Percentiles rank a stretch among this genome's conserved stretches.
Evolutionary conservation across 1,140 invertebrate species (phyloP).

Genomic region (Panagrolaimus sp.): DNA sequence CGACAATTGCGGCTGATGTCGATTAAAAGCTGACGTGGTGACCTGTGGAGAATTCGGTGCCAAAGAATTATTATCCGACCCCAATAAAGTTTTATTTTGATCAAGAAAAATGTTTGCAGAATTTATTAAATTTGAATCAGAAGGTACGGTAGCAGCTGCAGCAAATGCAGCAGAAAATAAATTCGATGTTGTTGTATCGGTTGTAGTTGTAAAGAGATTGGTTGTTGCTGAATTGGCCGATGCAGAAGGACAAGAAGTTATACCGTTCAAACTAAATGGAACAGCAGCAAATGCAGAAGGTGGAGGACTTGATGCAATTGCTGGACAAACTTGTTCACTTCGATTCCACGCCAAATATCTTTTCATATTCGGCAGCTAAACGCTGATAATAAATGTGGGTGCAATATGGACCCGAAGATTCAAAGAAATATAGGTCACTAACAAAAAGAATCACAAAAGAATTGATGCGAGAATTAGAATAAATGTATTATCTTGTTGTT

Average conservation of each 20-base stretch:
- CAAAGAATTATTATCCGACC: neutral
- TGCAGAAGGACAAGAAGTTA: neutral
- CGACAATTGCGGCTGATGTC: neutral
- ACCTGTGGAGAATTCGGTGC: neutral
- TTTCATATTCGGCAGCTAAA: constrained; percentile 10
- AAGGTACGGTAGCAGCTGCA: no score
- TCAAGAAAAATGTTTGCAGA: no score
- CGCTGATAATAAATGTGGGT: neutral
- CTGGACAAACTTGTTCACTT: constrained; percentile 12
- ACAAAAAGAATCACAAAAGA: no score
- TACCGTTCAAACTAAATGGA: constrained; percentile 9
- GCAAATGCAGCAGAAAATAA: no score
- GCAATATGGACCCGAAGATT: no score
- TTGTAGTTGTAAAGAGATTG: neutral
- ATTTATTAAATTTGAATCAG: no score
- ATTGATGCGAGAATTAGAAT: no score
- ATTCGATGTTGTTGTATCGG: no score
- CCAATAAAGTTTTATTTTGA: no score
- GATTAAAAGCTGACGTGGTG: constrained; percentile 5
- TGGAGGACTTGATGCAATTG: constrained; percentile 15
- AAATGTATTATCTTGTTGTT: no score
- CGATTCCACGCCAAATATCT: constrained; percentile 10
- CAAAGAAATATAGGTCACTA: no score
- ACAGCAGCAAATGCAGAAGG: neutral
- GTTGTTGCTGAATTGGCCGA: neutral